Evolutionary conservation across 2,113 vertebrate species (phyloP), one percentile per base, ranked within the genome.

Genomic region (Oncorhynchus mykiss): DNA sequence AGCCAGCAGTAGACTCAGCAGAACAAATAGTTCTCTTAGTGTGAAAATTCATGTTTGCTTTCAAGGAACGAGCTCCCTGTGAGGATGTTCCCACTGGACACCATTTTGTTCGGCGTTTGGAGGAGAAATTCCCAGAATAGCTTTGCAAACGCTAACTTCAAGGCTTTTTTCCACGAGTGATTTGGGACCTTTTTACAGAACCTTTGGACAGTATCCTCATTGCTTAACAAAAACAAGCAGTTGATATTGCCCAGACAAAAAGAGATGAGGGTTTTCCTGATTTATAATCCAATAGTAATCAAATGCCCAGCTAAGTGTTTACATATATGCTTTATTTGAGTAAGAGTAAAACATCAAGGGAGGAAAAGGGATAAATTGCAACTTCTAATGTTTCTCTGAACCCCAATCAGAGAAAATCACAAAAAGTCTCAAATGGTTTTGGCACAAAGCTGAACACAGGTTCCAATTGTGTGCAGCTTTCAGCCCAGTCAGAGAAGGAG

Each of bases 61-160:
- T 89, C 78, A 78, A 82, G 84, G 87, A 91, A 89, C 82, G 80
- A 82, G 73, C 83, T 86, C 72, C 82, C 84, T 78, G 85, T 79
- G 72, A 70, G 57, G 75, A 81, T 73, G 69, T 80, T 87, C 77
- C 78, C 78, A 78, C 70, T n/a, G 20, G 85, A 80, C 70, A 87
- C 72, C 69, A 70, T 84, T 88, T 78, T 68, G 76, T 79, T 39
- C 71, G 77, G 82, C 59, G 82, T 74, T 82, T 87, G 85, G 75
- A 80, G 76, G 70, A 75, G 22, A 71, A 22, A 84, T 66, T 77
- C 78, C 69, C 76, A 68, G 67, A 88, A 88, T 86, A 83, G 78
- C 76, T 87, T 80, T 73, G 73, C 71, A 80, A 84, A 84, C 68
- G 77, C 77, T 81, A 84, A 89, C 73, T 88, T 80, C 4, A 65